Conservation (phyloP, 2,888 invertebrate genomes). For the Odontomyia ornata region DNA sequence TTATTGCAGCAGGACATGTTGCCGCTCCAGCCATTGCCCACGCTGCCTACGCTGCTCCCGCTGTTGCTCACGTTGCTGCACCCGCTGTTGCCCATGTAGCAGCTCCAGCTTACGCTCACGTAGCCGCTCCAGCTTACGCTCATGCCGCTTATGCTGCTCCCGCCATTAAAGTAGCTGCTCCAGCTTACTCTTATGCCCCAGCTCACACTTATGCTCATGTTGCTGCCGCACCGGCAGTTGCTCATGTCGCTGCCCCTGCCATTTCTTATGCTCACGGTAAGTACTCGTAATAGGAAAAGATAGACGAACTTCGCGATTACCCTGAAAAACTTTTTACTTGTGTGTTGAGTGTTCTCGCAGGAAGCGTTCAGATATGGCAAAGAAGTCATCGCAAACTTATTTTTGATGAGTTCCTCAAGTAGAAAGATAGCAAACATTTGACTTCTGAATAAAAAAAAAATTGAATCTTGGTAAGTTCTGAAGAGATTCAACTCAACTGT, state of each 20-base stretch:
- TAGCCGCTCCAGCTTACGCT: constrained; percentile 49
- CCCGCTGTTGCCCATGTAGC: constrained; percentile 53
- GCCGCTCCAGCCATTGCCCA: constrained; percentile 55
- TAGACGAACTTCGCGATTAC: no score
- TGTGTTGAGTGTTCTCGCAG: no score
- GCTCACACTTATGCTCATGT: constrained; percentile 50
- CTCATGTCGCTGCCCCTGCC: constrained; percentile 46
- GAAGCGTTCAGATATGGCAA: no score
- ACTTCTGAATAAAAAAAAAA: no score
- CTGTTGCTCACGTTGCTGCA: constrained; percentile 31
- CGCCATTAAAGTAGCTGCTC: constrained; percentile 34
- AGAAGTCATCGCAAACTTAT: no score
- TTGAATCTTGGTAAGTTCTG: no score
- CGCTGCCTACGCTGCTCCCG: constrained; percentile 48
- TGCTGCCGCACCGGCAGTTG: constrained; percentile 44
- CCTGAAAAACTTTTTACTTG: no score
- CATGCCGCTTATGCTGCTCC: constrained; percentile 52
- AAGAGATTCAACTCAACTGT: no score
- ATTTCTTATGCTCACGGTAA: constrained; percentile 46
- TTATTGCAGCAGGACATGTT: constrained; percentile 54
- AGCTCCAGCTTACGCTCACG: constrained; percentile 36
- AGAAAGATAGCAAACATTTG: no score
- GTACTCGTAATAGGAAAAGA: not conserved
- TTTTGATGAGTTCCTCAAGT: no score
- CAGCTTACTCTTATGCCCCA: constrained; percentile 47